These are phyloP conservation scores for Podotricha telesiphe DNA, from an alignment of 2,888 invertebrate genomes.

Conservation along the genomic window DNA sequence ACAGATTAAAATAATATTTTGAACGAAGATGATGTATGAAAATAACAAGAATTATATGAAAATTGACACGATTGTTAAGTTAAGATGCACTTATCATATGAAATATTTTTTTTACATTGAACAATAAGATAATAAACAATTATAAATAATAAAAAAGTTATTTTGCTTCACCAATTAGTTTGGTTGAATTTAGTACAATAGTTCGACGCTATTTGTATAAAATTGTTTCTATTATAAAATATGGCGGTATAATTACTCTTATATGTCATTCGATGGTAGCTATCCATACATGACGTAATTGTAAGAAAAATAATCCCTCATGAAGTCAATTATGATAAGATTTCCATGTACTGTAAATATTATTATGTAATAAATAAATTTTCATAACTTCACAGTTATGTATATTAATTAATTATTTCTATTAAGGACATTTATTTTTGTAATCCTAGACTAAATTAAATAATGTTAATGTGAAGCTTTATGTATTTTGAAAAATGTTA, in stretches of 20 bases:
- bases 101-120: constrained; percentile 10
- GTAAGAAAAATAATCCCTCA: constrained; percentile 23
- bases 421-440: constrained; percentile 73
- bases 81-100: constrained; percentile 22
- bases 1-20: constrained; percentile 9
- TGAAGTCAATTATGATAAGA: constrained; percentile 69
- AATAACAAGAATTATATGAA: constrained; percentile 7
- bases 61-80: not conserved
- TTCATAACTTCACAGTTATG: constrained; percentile 21
- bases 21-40: constrained; percentile 2
- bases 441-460: constrained; percentile 64
- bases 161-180: not conserved
- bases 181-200: not conserved
- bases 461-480: constrained; percentile 53
- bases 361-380: constrained; percentile 25
- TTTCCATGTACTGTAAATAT: constrained; percentile 71
- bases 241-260: not conserved
- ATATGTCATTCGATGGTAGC: constrained; percentile 35
- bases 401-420: constrained; percentile 33
- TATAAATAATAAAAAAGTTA: not conserved
- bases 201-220: not conserved
- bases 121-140: constrained; percentile 4
- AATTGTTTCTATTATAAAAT: not conserved
- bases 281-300: constrained; percentile 31
- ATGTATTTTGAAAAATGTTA: constrained; percentile 69